These are phyloP conservation scores for Campoplex capitator DNA, from an alignment of 2,888 invertebrate species.

Conservation along the genomic window DNA sequence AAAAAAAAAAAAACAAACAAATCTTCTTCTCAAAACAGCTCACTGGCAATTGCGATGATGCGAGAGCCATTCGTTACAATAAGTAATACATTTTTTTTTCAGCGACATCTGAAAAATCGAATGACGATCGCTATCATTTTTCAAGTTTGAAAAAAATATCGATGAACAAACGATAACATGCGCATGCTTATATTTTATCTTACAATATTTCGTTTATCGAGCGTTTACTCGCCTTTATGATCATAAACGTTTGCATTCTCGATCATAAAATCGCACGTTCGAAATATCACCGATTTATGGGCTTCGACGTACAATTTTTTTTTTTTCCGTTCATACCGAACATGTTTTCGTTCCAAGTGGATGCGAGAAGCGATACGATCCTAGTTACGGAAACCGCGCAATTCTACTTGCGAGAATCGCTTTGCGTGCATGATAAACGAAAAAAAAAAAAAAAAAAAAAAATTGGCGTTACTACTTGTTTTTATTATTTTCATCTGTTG, in stretches of 20 bases:
- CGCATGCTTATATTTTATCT: slow-evolving; percentile 19
- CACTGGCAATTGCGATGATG: slow-evolving; percentile 8
- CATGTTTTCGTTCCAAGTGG: background rate
- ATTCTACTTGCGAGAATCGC: background rate
- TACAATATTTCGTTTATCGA: slow-evolving; percentile 9
- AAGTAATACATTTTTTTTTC: background rate
- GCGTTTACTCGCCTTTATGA: background rate
- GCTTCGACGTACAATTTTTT: slow-evolving; percentile 23
- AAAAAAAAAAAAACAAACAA: background rate
- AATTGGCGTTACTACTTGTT: slow-evolving; percentile 56
- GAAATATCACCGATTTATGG: slow-evolving; percentile 11
- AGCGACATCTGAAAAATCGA: background rate
- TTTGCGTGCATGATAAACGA: slow-evolving; percentile 32
- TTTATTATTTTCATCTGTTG: background rate
- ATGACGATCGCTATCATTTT: background rate
- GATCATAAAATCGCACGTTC: slow-evolving; percentile 1
- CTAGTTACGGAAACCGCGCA: background rate
- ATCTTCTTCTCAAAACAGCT: background rate
- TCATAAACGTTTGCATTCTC: background rate
- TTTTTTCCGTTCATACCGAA: background rate
- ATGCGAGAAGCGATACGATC: slow-evolving; percentile 21
- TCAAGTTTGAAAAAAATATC: slow-evolving; percentile 7
- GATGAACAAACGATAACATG: slow-evolving; percentile 5
- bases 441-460: background rate
- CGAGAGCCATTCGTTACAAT: slow-evolving; percentile 16